phyloP scores from a whole-genome alignment of 2,888 invertebrate species.

The Hyposoter didymator region DNA sequence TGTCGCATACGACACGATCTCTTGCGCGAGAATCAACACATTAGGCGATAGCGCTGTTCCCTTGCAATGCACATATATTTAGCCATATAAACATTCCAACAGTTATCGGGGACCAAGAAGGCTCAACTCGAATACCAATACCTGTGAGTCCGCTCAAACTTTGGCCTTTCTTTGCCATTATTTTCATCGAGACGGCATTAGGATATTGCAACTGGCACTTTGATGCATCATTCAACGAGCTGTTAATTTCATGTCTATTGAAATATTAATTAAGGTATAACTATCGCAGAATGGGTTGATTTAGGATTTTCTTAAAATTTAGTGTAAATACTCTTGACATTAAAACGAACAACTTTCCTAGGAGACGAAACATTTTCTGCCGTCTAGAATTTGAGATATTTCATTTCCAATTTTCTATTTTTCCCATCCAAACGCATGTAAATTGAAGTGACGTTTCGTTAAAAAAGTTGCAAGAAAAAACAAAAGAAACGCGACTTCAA shows the following conservation, averaged over 20 bases:
- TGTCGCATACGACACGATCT: conserved; percentile 26
- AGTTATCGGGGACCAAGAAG: not conserved
- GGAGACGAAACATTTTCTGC: too few relatives aligned
- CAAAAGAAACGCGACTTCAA: too few relatives aligned
- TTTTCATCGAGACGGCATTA: not conserved
- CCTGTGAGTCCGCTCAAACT: not conserved
- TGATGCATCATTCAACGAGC: not conserved
- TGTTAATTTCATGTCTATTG: not conserved
- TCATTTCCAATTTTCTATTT: too few relatives aligned
- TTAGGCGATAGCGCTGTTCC: conserved; percentile 46
- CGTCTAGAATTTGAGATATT: too few relatives aligned
- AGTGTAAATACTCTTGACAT: too few relatives aligned
- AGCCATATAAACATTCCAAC: not conserved
- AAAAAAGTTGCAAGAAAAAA: too few relatives aligned
- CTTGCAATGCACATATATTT: not conserved
- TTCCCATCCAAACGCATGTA: too few relatives aligned
- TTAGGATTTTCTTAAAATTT: too few relatives aligned
- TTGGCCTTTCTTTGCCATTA: not conserved
- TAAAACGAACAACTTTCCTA: too few relatives aligned
- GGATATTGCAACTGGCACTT: not conserved
- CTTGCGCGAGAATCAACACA: conserved; percentile 55
- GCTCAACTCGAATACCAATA: not conserved
- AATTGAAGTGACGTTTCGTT: too few relatives aligned
- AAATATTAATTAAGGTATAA: conserved; percentile 4
- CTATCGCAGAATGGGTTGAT: too few relatives aligned